These are phyloP conservation scores for Scaptodrosophila lebanonensis DNA, from an alignment of 1,140 invertebrate species.

Conservation along the genomic window DNA sequence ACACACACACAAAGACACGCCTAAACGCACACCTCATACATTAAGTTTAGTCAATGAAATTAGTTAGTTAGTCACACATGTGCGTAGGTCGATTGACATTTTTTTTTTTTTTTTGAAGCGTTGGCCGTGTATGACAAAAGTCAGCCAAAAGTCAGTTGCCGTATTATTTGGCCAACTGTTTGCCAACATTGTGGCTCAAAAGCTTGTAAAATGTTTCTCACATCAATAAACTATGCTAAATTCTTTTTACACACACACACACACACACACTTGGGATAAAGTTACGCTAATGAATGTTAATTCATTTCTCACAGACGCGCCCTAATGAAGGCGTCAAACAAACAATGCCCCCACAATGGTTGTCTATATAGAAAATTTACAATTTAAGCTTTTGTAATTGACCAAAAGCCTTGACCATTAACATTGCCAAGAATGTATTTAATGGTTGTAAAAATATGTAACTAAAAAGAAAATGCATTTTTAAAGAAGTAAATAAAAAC, in stretches of 20 bases:
- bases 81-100: slow-evolving; percentile 2
- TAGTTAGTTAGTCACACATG: slow-evolving; percentile 7
- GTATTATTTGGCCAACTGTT: too few species aligned
- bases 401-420: too few species aligned
- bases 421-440: too few species aligned
- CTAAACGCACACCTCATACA: too few species aligned
- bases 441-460: too few species aligned
- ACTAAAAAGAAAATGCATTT: too few species aligned
- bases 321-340: slow-evolving; percentile 1
- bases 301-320: slow-evolving; percentile 29
- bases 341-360: slow-evolving; percentile 5
- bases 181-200: slow-evolving; percentile 12
- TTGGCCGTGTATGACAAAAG: background rate
- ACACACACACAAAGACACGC: too few species aligned
- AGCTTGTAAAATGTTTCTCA: slow-evolving; percentile 35
- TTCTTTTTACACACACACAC: slow-evolving; percentile 22
- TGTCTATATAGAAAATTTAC: slow-evolving; percentile 32
- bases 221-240: slow-evolving; percentile 37
- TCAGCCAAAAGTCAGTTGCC: too few species aligned
- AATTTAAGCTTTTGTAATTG: too few species aligned
- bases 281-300: slow-evolving; percentile 36
- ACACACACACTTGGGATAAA: too few species aligned
- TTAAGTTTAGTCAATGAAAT: slow-evolving; percentile 11
- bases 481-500: too few species aligned
- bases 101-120: background rate